These are phyloP conservation scores for Ips typographus DNA, from an alignment of 1,140 invertebrate species.

Conservation along the genomic window DNA sequence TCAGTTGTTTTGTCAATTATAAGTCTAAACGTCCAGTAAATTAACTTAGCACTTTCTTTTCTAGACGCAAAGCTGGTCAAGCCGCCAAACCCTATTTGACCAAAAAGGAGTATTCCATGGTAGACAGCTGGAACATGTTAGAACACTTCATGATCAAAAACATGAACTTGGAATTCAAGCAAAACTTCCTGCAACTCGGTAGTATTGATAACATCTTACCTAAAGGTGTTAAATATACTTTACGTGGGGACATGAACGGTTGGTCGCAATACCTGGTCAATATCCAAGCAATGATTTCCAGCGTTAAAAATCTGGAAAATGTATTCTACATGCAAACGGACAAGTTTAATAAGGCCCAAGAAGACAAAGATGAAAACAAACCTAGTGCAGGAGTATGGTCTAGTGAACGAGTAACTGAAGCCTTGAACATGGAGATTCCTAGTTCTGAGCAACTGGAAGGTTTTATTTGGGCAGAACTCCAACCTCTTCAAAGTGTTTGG, in stretches of 20 bases:
- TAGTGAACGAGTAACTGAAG: conserved; percentile 57
- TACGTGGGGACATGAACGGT: conserved; percentile 53
- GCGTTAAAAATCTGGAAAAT: conserved; percentile 54
- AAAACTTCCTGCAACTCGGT: conserved; percentile 54
- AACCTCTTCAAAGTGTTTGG: conserved; percentile 25
- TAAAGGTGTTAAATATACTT: conserved; percentile 51
- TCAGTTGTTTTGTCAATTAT: background rate
- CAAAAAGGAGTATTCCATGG: conserved; percentile 54
- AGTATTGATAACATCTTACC: conserved; percentile 59
- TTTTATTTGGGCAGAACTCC: conserved; percentile 48
- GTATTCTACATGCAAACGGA: conserved; percentile 46
- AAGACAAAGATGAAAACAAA: conserved; percentile 37
- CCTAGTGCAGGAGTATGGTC: conserved; percentile 35
- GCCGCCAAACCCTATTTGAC: conserved; percentile 58
- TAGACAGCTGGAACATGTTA: conserved; percentile 56
- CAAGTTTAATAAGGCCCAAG: conserved; percentile 25
- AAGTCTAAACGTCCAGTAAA: background rate
- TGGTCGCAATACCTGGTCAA: conserved; percentile 40
- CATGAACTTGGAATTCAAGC: conserved; percentile 53
- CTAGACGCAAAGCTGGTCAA: conserved; percentile 58
- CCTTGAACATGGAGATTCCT: conserved; percentile 59
- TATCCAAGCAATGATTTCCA: conserved; percentile 54
- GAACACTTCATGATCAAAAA: conserved; percentile 52
- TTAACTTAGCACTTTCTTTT: background rate
- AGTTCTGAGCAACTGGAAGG: conserved; percentile 60